Percentiles rank a stretch among this genome's conserved stretches.
phyloP scores from a whole-genome alignment of 2,888 invertebrate species.

The Sinopyrophorus schimmeli region DNA sequence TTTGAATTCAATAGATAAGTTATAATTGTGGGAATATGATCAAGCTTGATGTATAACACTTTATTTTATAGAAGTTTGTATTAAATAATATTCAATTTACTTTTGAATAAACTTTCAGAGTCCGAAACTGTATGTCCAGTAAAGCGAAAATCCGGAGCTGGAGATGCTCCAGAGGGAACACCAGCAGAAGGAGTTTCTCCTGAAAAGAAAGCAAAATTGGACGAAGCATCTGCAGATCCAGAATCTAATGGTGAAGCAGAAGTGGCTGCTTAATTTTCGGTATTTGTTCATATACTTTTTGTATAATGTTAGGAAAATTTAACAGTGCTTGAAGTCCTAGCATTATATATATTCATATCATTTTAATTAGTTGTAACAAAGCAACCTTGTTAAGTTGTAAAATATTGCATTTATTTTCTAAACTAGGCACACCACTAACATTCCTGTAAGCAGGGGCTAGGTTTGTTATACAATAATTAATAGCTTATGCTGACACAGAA shows the following conservation, averaged over 20 bases:
- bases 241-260: slow-evolving; percentile 59
- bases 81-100: too few relatives aligned
- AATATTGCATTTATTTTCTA: slow-evolving; percentile 32
- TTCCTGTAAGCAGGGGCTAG: slow-evolving; percentile 33
- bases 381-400: slow-evolving; percentile 22
- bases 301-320: slow-evolving; percentile 44
- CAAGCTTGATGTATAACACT: too few relatives aligned
- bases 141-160: slow-evolving; percentile 72
- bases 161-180: slow-evolving; percentile 55
- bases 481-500: slow-evolving; percentile 17
- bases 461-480: slow-evolving; percentile 17
- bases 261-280: slow-evolving; percentile 60
- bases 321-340: slow-evolving; percentile 22
- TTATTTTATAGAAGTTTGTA: too few relatives aligned
- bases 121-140: slow-evolving; percentile 43
- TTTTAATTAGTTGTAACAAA: slow-evolving; percentile 21
- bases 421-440: slow-evolving; percentile 34
- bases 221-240: slow-evolving; percentile 63
- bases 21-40: too few relatives aligned
- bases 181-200: slow-evolving; percentile 65
- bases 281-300: slow-evolving; percentile 33
- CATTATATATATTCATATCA: slow-evolving; percentile 20
- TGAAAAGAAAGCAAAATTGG: slow-evolving; percentile 74
- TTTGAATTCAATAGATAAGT: too few relatives aligned
- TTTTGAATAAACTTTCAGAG: too few relatives aligned